A percentile compares a stretch with the other conserved stretches of the same genome.
phyloP scores from a whole-genome alignment of 2,797 vertebrate species.

The Propithecus deckenii region DNA sequence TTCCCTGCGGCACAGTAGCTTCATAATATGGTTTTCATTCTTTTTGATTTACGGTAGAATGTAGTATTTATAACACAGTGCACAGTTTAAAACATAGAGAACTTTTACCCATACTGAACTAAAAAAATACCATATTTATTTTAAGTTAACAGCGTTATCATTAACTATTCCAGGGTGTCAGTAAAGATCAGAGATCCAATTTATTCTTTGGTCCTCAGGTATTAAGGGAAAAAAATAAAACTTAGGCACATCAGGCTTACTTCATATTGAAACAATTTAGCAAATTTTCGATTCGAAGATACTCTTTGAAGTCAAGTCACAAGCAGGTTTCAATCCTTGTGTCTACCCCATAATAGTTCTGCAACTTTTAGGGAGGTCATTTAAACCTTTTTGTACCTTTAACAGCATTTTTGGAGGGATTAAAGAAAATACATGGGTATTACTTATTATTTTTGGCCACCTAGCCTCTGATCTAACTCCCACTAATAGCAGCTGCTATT shows the following conservation, averaged over 20 bases:
- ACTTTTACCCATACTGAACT: background rate
- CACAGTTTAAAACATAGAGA: conserved; percentile 50
- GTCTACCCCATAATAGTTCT: background rate
- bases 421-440: background rate
- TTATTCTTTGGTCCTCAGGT: background rate
- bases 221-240: background rate
- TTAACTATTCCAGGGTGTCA: background rate
- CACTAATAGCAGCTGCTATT: background rate
- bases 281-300: background rate
- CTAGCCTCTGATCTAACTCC: background rate
- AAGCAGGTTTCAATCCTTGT: background rate
- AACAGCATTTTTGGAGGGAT: background rate
- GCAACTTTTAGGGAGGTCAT: background rate
- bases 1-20: conserved; percentile 17
- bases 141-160: conserved; percentile 23
- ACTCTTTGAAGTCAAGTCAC: background rate
- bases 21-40: conserved; percentile 20
- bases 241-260: background rate
- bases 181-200: background rate
- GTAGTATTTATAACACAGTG: conserved; percentile 21
- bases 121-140: background rate
- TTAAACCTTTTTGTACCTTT: background rate
- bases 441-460: background rate
- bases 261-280: conserved; percentile 1
- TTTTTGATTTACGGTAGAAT: conserved; percentile 53